phyloP scores from a whole-genome alignment of 2,113 vertebrate genomes.

The Hirundichthys speculiger region DNA sequence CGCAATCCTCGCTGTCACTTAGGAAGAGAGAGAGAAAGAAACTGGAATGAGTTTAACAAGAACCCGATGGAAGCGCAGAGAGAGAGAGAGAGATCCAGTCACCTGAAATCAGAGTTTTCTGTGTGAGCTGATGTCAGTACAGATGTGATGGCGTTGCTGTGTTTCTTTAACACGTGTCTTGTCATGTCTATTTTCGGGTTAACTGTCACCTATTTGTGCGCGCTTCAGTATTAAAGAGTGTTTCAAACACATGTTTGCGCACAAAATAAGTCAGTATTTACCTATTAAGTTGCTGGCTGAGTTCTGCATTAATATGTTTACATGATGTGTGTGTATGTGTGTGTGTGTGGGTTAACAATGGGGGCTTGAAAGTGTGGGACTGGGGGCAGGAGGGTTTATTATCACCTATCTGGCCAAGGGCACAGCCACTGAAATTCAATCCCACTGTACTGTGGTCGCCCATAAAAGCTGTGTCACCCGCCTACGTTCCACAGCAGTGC shows the following conservation, averaged over 20 bases:
- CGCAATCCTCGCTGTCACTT: constrained; percentile 78
- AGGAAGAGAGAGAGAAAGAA: constrained; percentile 44
- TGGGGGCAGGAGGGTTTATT: constrained; percentile 22
- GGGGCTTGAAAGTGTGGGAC: constrained; percentile 16
- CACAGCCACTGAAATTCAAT: constrained; percentile 73
- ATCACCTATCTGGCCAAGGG: constrained; percentile 71
- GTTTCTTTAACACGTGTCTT: neutral
- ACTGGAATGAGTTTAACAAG: constrained; percentile 53
- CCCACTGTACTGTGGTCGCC: constrained; percentile 58
- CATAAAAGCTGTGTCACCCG: constrained; percentile 67
- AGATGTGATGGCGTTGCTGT: no score
- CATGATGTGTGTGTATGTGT: constrained; percentile 7
- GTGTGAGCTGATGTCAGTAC: no score
- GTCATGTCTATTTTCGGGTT: neutral
- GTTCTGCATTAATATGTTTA: no score
- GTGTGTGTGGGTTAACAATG: constrained; percentile 12
- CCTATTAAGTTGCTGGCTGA: no score
- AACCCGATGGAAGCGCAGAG: constrained; percentile 20
- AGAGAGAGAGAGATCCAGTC: constrained; percentile 37
- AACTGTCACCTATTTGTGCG: neutral
- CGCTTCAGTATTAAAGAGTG: neutral
- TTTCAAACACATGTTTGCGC: neutral
- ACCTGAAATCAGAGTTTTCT: no score
- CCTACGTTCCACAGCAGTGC: constrained; percentile 74
- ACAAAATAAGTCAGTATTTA: neutral